phyloP scores from a whole-genome alignment of 1,140 invertebrate genomes.

The Drosophila bocki region DNA sequence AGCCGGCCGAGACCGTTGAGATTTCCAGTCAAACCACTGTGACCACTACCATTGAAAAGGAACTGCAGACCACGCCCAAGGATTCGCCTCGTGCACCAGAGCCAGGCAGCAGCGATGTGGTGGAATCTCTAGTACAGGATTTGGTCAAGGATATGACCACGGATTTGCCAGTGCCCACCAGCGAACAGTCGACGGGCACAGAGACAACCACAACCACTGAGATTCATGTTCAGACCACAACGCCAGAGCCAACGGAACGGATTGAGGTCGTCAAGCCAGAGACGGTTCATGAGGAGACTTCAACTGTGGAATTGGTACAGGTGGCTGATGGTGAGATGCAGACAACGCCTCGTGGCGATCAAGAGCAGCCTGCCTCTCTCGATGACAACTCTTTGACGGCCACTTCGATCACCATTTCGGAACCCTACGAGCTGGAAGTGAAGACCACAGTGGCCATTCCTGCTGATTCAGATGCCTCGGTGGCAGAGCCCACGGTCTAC shows the following conservation, averaged over 20 bases:
- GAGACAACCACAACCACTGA: conserved; percentile 82
- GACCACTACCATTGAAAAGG: conserved; percentile 85
- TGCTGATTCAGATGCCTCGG: conserved; percentile 80
- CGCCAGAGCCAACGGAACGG: conserved; percentile 67
- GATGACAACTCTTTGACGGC: conserved; percentile 68
- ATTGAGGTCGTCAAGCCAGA: conserved; percentile 26
- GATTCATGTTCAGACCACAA: conserved; percentile 85
- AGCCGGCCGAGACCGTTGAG: conserved; percentile 85
- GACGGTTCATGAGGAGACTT: conserved; percentile 52
- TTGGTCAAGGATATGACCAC: conserved; percentile 83
- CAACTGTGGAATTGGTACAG: conserved; percentile 54
- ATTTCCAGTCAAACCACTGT: conserved; percentile 87
- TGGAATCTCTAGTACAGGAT: conserved; percentile 74
- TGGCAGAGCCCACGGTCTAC: conserved; percentile 68
- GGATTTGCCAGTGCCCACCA: conserved; percentile 73
- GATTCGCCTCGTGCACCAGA: conserved; percentile 76
- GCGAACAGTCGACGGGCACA: conserved; percentile 64
- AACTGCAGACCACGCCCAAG: conserved; percentile 86
- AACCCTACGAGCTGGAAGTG: conserved; percentile 88
- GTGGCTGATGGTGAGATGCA: conserved; percentile 85
- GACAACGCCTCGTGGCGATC: conserved; percentile 83
- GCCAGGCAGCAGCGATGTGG: conserved; percentile 59
- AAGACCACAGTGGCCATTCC: conserved; percentile 88
- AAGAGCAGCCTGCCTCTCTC: conserved; percentile 52
- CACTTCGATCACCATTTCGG: conserved; percentile 85